Conservation (phyloP, 1,140 invertebrate species). For the Pemphigus obesinymphae region DNA sequence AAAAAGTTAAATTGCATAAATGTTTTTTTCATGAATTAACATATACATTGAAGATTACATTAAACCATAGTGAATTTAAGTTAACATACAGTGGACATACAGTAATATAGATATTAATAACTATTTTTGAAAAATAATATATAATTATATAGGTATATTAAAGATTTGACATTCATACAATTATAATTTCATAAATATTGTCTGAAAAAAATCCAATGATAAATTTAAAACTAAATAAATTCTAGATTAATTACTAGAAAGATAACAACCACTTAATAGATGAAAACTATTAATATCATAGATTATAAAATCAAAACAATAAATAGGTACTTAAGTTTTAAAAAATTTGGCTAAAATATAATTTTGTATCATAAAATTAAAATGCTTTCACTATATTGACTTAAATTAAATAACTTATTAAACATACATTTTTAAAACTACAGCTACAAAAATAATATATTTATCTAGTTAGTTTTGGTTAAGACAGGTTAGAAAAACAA, state of each 20-base stretch:
- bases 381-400: neutral
- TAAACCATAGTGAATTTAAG: too few species aligned
- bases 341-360: neutral
- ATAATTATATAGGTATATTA: neutral
- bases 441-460: slow-evolving; percentile 7
- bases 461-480: neutral
- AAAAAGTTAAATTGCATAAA: too few species aligned
- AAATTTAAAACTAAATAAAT: neutral
- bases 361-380: neutral
- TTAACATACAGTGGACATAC: too few species aligned
- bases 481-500: neutral
- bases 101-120: neutral
- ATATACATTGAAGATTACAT: too few species aligned
- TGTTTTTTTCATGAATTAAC: too few species aligned
- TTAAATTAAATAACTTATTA: neutral
- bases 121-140: neutral
- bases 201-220: neutral
- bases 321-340: neutral
- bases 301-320: slow-evolving; percentile 4
- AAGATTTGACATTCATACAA: neutral
- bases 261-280: neutral
- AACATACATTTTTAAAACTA: neutral
- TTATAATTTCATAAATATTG: neutral
- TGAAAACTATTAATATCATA: neutral
- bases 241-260: neutral